A percentile compares a stretch with the other conserved stretches of the same genome.
Conservation (phyloP, 2,797 vertebrate genomes). For the Phataginus tricuspis region DNA sequence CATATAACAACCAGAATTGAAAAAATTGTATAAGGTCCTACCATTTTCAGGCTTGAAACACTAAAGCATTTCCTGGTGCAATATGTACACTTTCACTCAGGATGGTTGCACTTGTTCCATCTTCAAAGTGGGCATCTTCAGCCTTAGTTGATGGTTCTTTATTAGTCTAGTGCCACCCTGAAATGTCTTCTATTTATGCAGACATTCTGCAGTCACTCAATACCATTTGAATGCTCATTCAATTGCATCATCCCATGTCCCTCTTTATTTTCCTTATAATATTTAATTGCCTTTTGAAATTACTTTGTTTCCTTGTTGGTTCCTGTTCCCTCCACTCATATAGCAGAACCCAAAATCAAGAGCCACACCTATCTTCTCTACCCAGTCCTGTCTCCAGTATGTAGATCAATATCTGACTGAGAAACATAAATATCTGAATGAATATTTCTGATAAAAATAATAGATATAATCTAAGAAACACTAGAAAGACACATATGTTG, state of each 20-base stretch:
- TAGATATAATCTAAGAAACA: neutral
- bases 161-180: neutral
- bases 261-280: neutral
- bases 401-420: neutral
- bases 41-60: neutral
- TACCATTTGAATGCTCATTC: neutral
- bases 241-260: neutral
- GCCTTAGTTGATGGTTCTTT: neutral
- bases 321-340: neutral
- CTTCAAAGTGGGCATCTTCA: neutral
- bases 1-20: neutral
- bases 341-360: neutral
- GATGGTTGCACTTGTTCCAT: neutral
- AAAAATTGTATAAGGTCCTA: neutral
- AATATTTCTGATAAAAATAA: neutral
- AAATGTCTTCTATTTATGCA: neutral
- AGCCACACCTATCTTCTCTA: neutral
- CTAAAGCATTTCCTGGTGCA: neutral
- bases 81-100: neutral
- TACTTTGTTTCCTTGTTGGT: neutral
- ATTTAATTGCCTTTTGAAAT: neutral
- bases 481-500: neutral
- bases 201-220: neutral
- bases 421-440: neutral
- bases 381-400: rapidly evolving